Conservation (phyloP, 2,888 invertebrate genomes). For the Orgyia antiqua region DNA sequence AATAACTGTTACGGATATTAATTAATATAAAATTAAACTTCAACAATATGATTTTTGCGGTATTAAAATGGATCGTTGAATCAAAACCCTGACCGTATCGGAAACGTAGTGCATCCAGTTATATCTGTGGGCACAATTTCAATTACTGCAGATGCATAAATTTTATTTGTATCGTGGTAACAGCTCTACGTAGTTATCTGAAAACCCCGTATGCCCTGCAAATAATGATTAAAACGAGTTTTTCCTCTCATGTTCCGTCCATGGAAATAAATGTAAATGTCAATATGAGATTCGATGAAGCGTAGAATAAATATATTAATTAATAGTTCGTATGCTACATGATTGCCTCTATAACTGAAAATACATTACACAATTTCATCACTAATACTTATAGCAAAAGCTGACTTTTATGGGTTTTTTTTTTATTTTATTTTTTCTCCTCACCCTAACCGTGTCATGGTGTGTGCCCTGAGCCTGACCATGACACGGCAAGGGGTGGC, state of each 20-base stretch:
- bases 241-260: constrained; percentile 1
- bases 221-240: constrained; percentile 21
- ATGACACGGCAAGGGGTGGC: too few species aligned
- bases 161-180: constrained; percentile 25
- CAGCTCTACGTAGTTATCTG: constrained; percentile 16
- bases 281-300: constrained; percentile 1
- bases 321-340: too few species aligned
- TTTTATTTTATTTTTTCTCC: too few species aligned
- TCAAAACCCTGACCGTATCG: constrained; percentile 15
- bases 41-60: constrained; percentile 10
- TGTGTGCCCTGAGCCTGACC: too few species aligned
- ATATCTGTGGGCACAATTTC: constrained; percentile 26
- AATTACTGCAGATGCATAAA: constrained; percentile 29
- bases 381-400: too few species aligned
- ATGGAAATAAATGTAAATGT: neutral
- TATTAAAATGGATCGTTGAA: constrained; percentile 15
- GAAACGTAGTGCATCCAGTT: constrained; percentile 16
- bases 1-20: too few species aligned
- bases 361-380: too few species aligned
- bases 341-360: too few species aligned
- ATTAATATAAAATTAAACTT: neutral
- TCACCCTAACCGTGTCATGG: too few species aligned
- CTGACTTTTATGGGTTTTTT: too few species aligned
- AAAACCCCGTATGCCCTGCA: constrained; percentile 9
- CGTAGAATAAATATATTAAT: too few species aligned